Conservation (phyloP, 1,140 invertebrate species). For the Caenorhabditis remanei region DNA sequence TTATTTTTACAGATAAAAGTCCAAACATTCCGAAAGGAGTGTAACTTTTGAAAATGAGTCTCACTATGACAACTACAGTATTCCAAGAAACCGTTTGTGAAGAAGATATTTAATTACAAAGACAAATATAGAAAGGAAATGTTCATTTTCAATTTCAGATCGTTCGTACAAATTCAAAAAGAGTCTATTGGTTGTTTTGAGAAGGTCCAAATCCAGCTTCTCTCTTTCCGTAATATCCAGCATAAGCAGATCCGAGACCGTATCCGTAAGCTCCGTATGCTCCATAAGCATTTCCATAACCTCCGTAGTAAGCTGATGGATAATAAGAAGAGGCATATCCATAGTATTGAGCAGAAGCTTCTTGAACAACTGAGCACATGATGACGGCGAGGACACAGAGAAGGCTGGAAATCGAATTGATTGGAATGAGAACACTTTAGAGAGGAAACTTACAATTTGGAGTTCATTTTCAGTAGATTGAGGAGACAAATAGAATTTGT, state of each 20-base stretch:
- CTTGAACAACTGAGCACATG: conserved; percentile 39
- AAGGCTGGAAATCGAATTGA: conserved; percentile 16
- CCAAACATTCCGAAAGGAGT: too few relatives aligned
- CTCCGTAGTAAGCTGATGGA: conserved; percentile 35
- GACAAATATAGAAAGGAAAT: too few relatives aligned
- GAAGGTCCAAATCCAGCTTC: conserved; percentile 50
- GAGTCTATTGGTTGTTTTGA: conserved; percentile 1
- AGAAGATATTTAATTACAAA: neutral
- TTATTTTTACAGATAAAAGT: too few relatives aligned
- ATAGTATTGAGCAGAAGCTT: conserved; percentile 54
- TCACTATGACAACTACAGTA: too few relatives aligned
- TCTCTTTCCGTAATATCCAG: conserved; percentile 53
- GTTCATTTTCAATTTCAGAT: conserved; percentile 25
- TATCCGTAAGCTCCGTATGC: conserved; percentile 46
- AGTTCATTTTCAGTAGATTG: neutral
- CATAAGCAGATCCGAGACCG: conserved; percentile 47
- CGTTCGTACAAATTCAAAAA: conserved; percentile 19
- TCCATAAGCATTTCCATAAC: conserved; percentile 24
- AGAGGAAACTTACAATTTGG: conserved; percentile 21
- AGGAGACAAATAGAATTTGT: neutral
- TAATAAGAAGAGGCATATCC: conserved; percentile 43
- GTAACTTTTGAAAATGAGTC: too few relatives aligned
- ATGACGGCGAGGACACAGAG: conserved; percentile 23
- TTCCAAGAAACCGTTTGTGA: too few relatives aligned
- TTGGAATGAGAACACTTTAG: neutral